Base-by-base conservation (phyloP, 2,797 vertebrate species). In the Anisognathus igniventris region DNA sequence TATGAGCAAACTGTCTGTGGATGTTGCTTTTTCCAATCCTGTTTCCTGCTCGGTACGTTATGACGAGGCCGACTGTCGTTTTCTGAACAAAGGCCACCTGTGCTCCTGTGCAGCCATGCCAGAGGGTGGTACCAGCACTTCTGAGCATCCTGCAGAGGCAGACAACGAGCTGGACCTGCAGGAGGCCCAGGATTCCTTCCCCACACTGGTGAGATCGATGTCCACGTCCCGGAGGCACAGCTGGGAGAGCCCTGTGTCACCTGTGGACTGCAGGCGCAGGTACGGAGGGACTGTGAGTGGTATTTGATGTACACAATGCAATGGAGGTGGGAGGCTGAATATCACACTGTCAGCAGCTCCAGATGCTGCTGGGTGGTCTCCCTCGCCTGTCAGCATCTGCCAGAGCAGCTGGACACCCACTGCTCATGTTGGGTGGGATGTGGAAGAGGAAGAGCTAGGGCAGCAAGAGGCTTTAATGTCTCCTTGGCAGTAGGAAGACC, bases 201-300 rank as follows among this genome's bases (percentile, higher is more conserved):
- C 98, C 24, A 97, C 97, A 0, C 94, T 98, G 37, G 98, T 98
- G 30, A 97, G 98, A 78, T 98, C 98, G 6, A 98, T 98, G 98
- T 98, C 98, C 22, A 98, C 97, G 2, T 98, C 98, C 8, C 98
- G 98, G 30, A 98, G 98, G 86, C 98, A 98, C 98, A 99, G 99
- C 97, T 99, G 98, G 98, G 98, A 98, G 16, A 97, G 98, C 58
- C 98, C 98, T 0, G 8, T 98, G 64, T 99, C 98, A 19, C 98
- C 98, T 1, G 89, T 98, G 2, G 98, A 97, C 67, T 92, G 96
- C 91, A 97, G 97, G 35, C 98, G 97, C 96, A 99, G 99, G 99
- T 99, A 96, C 89, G 95, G 58, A 7, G 2, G 72, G 54, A 6
- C 28, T 0, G 3, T 0, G 62, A 54, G 62, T 5, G 10, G 2